Evolutionary conservation across 2,888 invertebrate species (phyloP).

Genomic region (Hydraecia micacea): DNA sequence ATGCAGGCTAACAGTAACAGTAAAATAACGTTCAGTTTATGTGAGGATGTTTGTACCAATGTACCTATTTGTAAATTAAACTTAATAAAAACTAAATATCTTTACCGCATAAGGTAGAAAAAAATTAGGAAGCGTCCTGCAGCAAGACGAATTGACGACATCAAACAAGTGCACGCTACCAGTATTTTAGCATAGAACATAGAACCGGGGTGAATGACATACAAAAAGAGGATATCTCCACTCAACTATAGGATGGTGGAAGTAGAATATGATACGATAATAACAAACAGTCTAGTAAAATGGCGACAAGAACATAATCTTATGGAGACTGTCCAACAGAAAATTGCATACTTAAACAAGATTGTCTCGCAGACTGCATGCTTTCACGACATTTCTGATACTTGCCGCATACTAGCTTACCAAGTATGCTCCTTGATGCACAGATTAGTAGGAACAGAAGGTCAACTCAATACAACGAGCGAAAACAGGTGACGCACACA

Average conservation of each 20-base stretch:
- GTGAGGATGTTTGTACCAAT: too few relatives aligned
- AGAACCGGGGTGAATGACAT: background rate
- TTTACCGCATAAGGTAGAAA: background rate
- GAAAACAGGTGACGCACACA: background rate
- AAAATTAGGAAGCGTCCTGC: slow-evolving; percentile 10
- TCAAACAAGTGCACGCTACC: slow-evolving; percentile 4
- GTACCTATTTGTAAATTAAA: background rate
- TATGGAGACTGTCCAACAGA: slow-evolving; percentile 29
- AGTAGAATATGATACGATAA: slow-evolving; percentile 38
- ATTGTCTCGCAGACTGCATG: slow-evolving; percentile 38
- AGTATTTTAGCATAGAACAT: background rate
- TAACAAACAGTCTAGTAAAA: slow-evolving; percentile 30
- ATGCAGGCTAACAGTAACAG: too few relatives aligned
- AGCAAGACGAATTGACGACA: slow-evolving; percentile 8
- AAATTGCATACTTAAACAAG: slow-evolving; percentile 45
- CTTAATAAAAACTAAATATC: background rate
- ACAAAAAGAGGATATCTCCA: slow-evolving; percentile 6
- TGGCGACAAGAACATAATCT: slow-evolving; percentile 41
- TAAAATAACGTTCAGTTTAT: too few relatives aligned
- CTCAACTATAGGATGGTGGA: too few relatives aligned
- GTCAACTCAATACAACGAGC: background rate
- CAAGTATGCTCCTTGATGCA: background rate
- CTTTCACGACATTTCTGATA: slow-evolving; percentile 20
- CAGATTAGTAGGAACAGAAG: slow-evolving; percentile 11
- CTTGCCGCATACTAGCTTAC: slow-evolving; percentile 10